phyloP scores from a whole-genome alignment of 1,140 invertebrate species.

The Pemphigus obesinymphae region DNA sequence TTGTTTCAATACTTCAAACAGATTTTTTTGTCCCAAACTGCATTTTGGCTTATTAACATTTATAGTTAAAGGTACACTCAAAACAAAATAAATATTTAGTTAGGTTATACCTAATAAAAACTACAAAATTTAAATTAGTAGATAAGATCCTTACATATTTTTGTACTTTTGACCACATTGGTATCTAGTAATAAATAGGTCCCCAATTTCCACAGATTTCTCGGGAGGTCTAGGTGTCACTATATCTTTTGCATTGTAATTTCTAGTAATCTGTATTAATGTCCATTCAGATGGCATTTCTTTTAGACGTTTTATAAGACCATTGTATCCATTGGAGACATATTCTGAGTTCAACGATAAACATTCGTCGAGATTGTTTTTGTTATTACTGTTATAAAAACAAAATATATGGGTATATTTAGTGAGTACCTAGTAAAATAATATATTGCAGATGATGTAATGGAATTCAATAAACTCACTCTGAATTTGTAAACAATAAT shows the following conservation, averaged over 20 bases:
- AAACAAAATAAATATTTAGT: not conserved
- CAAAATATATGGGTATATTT: not conserved
- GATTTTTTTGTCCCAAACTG: slow-evolving; percentile 8
- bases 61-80: slow-evolving; percentile 1
- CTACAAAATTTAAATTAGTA: no score
- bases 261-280: slow-evolving; percentile 37
- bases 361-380: slow-evolving; percentile 15
- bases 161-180: slow-evolving; percentile 27
- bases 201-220: not conserved
- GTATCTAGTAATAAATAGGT: slow-evolving; percentile 26
- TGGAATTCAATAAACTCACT: not conserved
- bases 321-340: slow-evolving; percentile 22
- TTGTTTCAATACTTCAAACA: slow-evolving; percentile 34
- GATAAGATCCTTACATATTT: slow-evolving; percentile 29
- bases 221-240: slow-evolving; percentile 8
- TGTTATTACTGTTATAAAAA: not conserved
- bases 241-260: slow-evolving; percentile 45
- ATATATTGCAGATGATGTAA: not conserved
- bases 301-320: slow-evolving; percentile 32
- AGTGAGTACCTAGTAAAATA: no score
- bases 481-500: not conserved
- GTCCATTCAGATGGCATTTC: slow-evolving; percentile 44
- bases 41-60: not conserved
- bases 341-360: slow-evolving; percentile 19
- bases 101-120: not conserved